phyloP scores from a whole-genome alignment of 2,888 invertebrate species.

The Rhogogaster chlorosoma region DNA sequence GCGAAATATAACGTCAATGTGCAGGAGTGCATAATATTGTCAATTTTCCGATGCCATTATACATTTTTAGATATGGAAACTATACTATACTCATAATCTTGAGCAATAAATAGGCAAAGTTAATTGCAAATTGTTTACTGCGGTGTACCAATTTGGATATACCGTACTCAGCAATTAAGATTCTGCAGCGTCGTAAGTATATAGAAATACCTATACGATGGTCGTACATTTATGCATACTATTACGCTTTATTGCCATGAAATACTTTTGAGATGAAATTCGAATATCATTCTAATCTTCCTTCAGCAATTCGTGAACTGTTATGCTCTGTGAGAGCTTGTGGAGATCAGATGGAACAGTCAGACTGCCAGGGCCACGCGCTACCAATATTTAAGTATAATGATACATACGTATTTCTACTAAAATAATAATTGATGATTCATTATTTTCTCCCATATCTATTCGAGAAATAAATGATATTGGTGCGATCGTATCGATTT shows the following conservation, averaged over 20 bases:
- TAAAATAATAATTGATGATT: background rate
- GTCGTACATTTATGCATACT: background rate
- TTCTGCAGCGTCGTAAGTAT: background rate
- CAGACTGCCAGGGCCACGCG: background rate
- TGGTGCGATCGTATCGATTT: slow-evolving; percentile 2
- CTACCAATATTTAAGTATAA: background rate
- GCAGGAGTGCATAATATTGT: background rate
- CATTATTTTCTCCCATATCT: background rate
- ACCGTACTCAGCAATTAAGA: slow-evolving; percentile 8
- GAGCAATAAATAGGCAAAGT: slow-evolving; percentile 5
- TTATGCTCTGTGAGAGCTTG: background rate
- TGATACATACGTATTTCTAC: background rate
- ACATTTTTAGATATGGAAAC: slow-evolving; percentile 3
- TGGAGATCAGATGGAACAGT: background rate
- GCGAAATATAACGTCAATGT: background rate
- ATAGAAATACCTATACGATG: background rate
- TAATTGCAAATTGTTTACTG: slow-evolving; percentile 1
- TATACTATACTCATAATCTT: background rate
- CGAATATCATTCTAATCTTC: background rate
- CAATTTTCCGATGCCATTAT: background rate
- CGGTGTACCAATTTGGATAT: slow-evolving; percentile 14
- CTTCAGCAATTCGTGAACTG: background rate
- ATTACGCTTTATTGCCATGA: background rate
- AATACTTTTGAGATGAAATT: background rate
- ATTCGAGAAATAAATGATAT: background rate